Evolutionary conservation across 1,140 invertebrate species (phyloP), one percentile per base, ranked within the genome.

Genomic region (Meloidogyne floridensis): DNA sequence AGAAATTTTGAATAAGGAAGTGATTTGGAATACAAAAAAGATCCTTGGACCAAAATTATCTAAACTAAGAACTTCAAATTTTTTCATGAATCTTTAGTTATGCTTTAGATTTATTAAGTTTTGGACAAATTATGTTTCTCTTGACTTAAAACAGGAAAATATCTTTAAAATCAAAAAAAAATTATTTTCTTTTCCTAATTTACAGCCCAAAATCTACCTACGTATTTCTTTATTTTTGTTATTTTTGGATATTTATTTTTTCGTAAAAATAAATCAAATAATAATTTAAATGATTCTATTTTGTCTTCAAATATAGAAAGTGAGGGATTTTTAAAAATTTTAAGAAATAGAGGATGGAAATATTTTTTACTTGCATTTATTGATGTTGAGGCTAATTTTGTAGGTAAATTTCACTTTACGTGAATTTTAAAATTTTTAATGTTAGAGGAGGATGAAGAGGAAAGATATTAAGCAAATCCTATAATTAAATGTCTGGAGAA

Each of bases 331-430:
- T 65, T n/a, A 6, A 3, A 65, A 6, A 65, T 65, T 13, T n/a
- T 65, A 18, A 65, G n/a, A 65, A n/a, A 65, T 65, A 65, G 59
- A 65, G 59, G 59, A n/a, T 65, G 59, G 59, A 65, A 65, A 65
- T 65, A 65, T 65, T 65, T 65, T 65, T 65, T 65, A 8, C 59
- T 65, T n/a, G 59, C 59, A 6, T 65, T 65, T 2, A 65, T 65
- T n/a, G 59, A 65, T 65, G 59, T 65, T n/a, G 59, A 65, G 59
- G 59, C 59, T 65, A 65, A 65, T 65, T 65, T 65, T 65, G 59
- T 65, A 7, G 59, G 59, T 65, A 65, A 65, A 65, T 65, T 65
- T 65, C 32, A n/a, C 15, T 7, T n/a, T 65, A n/a, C n/a, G n/a
- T n/a, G 15, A 65, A 65, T 65, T 65, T 54, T 54, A 54, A 11